Evolutionary conservation across 2,797 vertebrate species (phyloP).

Genomic region (Calcarius lapponicus): DNA sequence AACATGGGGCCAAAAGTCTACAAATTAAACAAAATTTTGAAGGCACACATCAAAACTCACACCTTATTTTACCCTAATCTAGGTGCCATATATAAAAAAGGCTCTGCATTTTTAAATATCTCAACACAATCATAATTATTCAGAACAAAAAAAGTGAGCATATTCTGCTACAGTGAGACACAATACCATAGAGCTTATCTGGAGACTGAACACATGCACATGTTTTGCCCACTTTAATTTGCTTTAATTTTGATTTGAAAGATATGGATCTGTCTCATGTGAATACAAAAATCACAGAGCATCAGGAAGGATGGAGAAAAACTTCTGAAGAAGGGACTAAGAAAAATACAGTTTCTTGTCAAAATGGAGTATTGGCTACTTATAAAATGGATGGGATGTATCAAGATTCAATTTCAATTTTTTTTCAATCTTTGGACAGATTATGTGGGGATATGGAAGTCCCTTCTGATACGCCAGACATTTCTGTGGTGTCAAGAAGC

Average conservation of each 20-base stretch:
- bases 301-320: background rate
- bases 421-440: background rate
- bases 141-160: background rate
- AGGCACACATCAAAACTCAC: background rate
- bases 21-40: background rate
- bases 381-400: background rate
- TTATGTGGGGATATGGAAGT: background rate
- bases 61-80: background rate
- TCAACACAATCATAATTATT: background rate
- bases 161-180: background rate
- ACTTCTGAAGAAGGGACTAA: background rate
- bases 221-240: background rate
- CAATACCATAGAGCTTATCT: background rate
- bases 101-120: background rate
- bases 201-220: background rate
- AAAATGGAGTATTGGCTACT: background rate
- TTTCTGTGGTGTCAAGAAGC: background rate
- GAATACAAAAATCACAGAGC: background rate
- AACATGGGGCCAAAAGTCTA: background rate
- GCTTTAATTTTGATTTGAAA: background rate
- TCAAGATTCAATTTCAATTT: background rate
- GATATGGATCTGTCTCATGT: background rate
- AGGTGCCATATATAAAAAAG: background rate
- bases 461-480: background rate
- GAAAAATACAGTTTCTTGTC: background rate